A percentile compares a stretch with the other conserved stretches of the same genome.
Conservation (phyloP, 2,113 vertebrate genomes). For the Hoplias malabaricus region DNA sequence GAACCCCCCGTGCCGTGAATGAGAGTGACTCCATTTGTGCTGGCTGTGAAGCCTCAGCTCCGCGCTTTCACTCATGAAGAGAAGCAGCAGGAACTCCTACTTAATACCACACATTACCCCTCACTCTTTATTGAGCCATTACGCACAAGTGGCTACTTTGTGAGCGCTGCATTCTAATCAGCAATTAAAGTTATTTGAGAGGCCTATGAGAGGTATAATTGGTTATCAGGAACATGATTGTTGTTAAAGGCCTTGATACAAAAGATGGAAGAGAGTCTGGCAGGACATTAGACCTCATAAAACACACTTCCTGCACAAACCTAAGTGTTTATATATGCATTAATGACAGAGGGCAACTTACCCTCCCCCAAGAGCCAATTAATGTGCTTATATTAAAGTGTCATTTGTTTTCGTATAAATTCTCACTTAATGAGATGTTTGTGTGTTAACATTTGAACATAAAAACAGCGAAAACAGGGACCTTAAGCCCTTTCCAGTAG, state of each 20-base stretch:
- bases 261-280: constrained; percentile 55
- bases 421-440: background rate
- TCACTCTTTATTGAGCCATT: constrained; percentile 94
- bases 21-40: constrained; percentile 69
- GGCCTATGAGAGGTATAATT: constrained; percentile 86
- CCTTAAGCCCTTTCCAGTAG: background rate
- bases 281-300: constrained; percentile 56
- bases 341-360: constrained; percentile 40
- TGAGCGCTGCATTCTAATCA: constrained; percentile 93
- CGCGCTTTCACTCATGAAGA: constrained; percentile 69
- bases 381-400: constrained; percentile 15
- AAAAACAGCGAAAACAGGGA: background rate
- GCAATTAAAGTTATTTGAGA: constrained; percentile 92
- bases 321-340: constrained; percentile 50
- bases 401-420: constrained; percentile 4
- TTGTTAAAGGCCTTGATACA: constrained; percentile 76
- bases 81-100: constrained; percentile 89
- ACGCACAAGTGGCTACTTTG: constrained; percentile 90
- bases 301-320: constrained; percentile 57
- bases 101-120: constrained; percentile 89
- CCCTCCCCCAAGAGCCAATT: constrained; percentile 1
- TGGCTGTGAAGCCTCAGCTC: constrained; percentile 60
- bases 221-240: constrained; percentile 85
- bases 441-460: background rate
- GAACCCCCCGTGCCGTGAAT: constrained; percentile 69